A percentile compares a stretch with the other conserved stretches of the same genome.
Evolutionary conservation across 1,140 invertebrate species (phyloP).

Genomic region (Tetramorium alpestre): DNA sequence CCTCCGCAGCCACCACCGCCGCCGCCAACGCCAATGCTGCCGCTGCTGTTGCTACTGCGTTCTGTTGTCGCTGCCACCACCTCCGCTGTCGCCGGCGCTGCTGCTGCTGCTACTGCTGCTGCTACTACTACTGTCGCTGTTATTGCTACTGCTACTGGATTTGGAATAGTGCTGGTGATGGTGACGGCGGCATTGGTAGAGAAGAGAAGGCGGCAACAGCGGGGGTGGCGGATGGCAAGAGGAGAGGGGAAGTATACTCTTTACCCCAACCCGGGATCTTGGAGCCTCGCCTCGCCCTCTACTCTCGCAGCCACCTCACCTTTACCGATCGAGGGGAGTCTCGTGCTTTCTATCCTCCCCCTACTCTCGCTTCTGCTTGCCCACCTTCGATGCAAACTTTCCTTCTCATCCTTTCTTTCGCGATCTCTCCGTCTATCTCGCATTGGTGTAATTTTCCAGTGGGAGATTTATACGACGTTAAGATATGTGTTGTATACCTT

Average conservation of each 20-base stretch:
- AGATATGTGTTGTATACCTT: conserved; percentile 84
- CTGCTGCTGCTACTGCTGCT: conserved; percentile 64
- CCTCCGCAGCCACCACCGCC: conserved; percentile 9
- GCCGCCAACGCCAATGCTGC: conserved; percentile 21
- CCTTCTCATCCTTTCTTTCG: conserved; percentile 63
- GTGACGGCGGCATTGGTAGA: conserved; percentile 47
- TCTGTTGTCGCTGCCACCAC: conserved; percentile 28
- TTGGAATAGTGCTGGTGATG: conserved; percentile 66
- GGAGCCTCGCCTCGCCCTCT: conserved; percentile 70
- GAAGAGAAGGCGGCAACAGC: conserved; percentile 47
- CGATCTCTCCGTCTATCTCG: conserved; percentile 77
- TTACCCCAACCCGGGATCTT: conserved; percentile 73
- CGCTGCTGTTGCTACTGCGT: conserved; percentile 49
- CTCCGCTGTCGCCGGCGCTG: conserved; percentile 35
- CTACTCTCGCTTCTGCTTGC: conserved; percentile 60
- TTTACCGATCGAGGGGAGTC: conserved; percentile 57
- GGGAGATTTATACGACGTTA: conserved; percentile 86
- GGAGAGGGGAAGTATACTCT: conserved; percentile 71
- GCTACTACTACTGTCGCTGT: conserved; percentile 63
- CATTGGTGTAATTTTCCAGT: conserved; percentile 86
- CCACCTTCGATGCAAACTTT: conserved; percentile 65
- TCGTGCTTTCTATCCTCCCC: conserved; percentile 65
- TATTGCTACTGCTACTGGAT: conserved; percentile 66
- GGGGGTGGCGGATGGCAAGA: conserved; percentile 36
- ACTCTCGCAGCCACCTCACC: conserved; percentile 52